These are phyloP conservation scores for Liodrosophila aerea DNA, from an alignment of 2,888 invertebrate species.

Conservation along the genomic window DNA sequence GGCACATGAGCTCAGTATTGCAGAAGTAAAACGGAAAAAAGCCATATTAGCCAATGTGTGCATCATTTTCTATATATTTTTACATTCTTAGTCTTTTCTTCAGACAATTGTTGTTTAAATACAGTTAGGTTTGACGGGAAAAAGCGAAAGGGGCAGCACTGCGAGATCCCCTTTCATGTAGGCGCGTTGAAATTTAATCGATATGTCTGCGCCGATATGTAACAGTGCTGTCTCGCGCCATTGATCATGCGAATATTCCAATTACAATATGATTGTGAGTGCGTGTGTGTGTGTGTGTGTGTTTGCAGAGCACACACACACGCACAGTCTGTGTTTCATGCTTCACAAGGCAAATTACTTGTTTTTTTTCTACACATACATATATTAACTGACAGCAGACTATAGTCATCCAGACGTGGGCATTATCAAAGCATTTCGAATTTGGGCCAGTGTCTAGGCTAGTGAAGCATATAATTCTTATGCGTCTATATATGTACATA, in stretches of 20 bases:
- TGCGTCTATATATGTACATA: background rate
- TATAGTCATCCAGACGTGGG: conserved; percentile 13
- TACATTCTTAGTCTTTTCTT: too few relatives aligned
- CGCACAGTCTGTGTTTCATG: conserved; percentile 23
- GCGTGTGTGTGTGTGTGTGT: background rate
- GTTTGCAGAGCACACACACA: conserved; percentile 6
- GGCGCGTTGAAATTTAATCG: too few relatives aligned
- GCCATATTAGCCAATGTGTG: too few relatives aligned
- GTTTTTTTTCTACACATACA: conserved; percentile 24
- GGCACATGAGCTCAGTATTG: too few relatives aligned
- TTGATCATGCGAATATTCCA: conserved; percentile 31
- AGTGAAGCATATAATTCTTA: conserved; percentile 31
- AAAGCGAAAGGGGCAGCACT: too few relatives aligned
- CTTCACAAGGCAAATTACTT: conserved; percentile 38
- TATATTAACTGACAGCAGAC: conserved; percentile 21
- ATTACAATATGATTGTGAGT: background rate
- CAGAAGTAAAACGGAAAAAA: too few relatives aligned
- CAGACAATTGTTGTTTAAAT: too few relatives aligned
- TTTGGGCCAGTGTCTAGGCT: conserved; percentile 21
- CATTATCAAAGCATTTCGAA: conserved; percentile 22
- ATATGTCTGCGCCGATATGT: conserved; percentile 1
- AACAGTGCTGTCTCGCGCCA: conserved; percentile 29
- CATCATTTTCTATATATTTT: too few relatives aligned
- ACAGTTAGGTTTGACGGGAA: too few relatives aligned
- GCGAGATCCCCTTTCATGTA: too few relatives aligned